Evolutionary conservation across 2,113 vertebrate genomes (phyloP).

Genomic region (Zosterops borbonicus): DNA sequence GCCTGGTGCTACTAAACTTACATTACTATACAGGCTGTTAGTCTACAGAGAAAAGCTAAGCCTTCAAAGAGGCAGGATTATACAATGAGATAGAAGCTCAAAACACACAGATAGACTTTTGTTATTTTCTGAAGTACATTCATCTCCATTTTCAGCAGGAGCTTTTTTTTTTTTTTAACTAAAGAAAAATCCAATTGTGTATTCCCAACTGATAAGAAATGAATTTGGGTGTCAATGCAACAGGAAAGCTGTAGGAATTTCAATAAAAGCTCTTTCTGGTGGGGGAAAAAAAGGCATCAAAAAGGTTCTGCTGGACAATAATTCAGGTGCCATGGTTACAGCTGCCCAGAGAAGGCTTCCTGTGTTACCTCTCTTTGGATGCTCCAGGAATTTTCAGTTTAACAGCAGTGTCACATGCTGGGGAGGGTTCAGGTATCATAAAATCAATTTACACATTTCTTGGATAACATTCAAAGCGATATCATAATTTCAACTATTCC

Average conservation of each 20-base stretch:
- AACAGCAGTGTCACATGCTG: background rate
- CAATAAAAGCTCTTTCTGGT: background rate
- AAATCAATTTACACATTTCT: background rate
- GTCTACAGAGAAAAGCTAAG: background rate
- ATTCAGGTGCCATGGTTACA: conserved; percentile 4
- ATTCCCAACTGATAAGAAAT: conserved; percentile 40
- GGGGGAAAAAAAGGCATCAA: background rate
- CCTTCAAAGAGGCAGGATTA: conserved; percentile 40
- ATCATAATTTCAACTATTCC: conserved; percentile 4
- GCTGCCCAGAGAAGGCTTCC: background rate
- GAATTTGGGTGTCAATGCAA: conserved; percentile 10
- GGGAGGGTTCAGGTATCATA: background rate
- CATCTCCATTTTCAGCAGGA: conserved; percentile 20
- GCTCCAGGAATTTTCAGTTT: background rate
- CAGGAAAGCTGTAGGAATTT: background rate
- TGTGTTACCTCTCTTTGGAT: background rate
- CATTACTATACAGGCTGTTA: background rate
- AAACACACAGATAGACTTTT: conserved; percentile 27
- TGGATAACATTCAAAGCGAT: background rate
- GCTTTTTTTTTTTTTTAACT: background rate
- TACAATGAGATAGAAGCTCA: conserved; percentile 35
- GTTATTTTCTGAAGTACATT: conserved; percentile 52
- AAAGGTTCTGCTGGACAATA: background rate
- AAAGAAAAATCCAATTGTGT: conserved; percentile 25
- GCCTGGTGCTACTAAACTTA: background rate